These are phyloP conservation scores for Taenaris catops DNA, from an alignment of 2,888 invertebrate genomes.

Conservation along the genomic window DNA sequence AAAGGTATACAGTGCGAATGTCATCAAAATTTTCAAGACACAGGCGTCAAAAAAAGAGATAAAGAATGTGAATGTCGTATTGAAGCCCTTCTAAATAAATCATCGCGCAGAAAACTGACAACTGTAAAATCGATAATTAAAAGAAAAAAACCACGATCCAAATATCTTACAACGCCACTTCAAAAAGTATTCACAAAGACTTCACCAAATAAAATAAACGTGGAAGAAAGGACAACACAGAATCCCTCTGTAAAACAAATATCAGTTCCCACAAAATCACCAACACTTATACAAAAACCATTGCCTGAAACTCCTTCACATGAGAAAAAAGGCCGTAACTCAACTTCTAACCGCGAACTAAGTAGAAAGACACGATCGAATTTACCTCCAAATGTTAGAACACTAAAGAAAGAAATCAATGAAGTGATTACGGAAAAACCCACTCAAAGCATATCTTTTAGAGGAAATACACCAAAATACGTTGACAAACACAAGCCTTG, in stretches of 20 bases:
- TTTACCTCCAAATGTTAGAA: neutral
- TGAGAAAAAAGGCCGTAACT: neutral
- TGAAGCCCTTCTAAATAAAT: neutral
- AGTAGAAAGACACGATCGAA: no score
- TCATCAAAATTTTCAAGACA: no score
- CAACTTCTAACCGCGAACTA: neutral
- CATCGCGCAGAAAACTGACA: neutral
- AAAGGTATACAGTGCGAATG: no score
- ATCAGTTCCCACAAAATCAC: no score
- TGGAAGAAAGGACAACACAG: neutral
- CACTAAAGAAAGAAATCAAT: neutral
- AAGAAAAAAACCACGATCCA: neutral
- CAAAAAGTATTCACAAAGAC: neutral
- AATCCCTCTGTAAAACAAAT: neutral
- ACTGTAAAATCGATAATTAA: neutral
- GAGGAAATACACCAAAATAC: neutral
- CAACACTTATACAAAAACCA: no score
- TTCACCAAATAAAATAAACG: neutral
- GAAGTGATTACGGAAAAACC: neutral
- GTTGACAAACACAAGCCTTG: neutral
- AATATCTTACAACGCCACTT: neutral
- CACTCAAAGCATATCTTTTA: neutral
- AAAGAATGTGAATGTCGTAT: neutral
- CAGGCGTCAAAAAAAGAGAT: neutral
- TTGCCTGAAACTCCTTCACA: no score